Base-by-base conservation (phyloP, 2,797 vertebrate genomes). In the Bufotes viridis region DNA sequence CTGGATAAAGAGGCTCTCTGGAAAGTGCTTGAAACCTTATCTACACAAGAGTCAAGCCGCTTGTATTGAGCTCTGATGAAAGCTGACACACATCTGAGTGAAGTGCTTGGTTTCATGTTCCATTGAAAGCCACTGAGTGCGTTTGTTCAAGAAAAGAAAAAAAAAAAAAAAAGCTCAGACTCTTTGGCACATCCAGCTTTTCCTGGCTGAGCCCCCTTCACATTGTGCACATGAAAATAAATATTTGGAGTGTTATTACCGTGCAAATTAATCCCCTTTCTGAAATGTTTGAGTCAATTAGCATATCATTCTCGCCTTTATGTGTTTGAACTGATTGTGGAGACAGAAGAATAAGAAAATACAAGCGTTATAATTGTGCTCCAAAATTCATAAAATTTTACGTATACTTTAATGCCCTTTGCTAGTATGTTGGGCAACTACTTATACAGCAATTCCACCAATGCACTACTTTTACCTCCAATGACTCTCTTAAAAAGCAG, bases 1-100 rank as follows among this genome's bases (percentile, higher is more conserved):
- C 17, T 76, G 78, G 85, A 82, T 87, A 87, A 89, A 89, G 86
- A 86, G 86, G 85, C 85, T 86, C 86, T 82, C 86, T 82, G 82
- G 58, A 86, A 80, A 89, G 88, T 89, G 88, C 88, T 89, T 89
- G 88, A 89, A 89, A 87, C 85, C 88, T 87, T 89, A 89, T 89
- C 88, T 89, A 82, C 85, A 82, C 88, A 87, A 87, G 85, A 87
- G 88, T 89, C 88, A 89, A 89, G 88, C 85, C 51, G 84, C 70
- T 87, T 89, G 88, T 69, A 87, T 89, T 87, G 85, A 87, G 85
- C 81, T 78, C 55, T 78, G 81, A 87, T 89, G 81, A 89, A 89
- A 83, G 88, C 85, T 79, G 88, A 78, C 63, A 84, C 81, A 61
- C 60, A 89, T 89, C 81, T 89, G 74, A 84, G 80, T 89, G 72